phyloP scores from a whole-genome alignment of 2,797 vertebrate genomes.

The Clarias fuscus region DNA sequence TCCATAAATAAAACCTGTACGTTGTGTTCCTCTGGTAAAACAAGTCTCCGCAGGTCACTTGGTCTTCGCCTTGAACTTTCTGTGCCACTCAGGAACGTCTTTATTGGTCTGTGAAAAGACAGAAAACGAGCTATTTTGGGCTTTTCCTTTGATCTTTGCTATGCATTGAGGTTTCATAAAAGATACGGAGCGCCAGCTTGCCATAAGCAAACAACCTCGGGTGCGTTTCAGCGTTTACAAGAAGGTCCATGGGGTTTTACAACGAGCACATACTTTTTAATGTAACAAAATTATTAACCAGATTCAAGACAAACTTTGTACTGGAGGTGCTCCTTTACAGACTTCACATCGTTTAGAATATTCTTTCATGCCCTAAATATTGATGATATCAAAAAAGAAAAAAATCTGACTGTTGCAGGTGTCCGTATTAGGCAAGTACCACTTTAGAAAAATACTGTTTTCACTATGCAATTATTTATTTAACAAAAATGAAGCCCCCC shows the following conservation, averaged over 20 bases:
- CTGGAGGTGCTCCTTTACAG: not conserved
- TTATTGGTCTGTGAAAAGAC: constrained; percentile 70
- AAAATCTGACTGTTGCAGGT: not conserved
- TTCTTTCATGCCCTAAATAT: not conserved
- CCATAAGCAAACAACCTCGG: constrained; percentile 24
- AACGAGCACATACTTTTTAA: constrained; percentile 4
- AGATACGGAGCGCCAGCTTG: constrained; percentile 13
- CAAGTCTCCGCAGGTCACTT: constrained; percentile 60
- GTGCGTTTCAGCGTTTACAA: constrained; percentile 12
- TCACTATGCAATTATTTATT: too few relatives aligned
- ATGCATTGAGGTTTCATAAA: constrained; percentile 36
- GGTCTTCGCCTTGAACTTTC: constrained; percentile 62
- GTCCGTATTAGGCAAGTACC: too few relatives aligned
- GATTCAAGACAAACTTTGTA: not conserved
- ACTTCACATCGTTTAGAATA: not conserved
- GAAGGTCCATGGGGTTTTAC: not conserved
- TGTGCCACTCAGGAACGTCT: constrained; percentile 69
- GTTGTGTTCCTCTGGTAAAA: constrained; percentile 20
- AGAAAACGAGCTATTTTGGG: constrained; percentile 28
- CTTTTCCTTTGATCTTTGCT: constrained; percentile 38
- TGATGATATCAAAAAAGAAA: not conserved
- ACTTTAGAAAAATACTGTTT: too few relatives aligned
- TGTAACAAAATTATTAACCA: constrained; percentile 1
- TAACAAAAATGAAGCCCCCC: too few relatives aligned
- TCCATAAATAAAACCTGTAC: constrained; percentile 15